These are phyloP conservation scores for Athripsodes cinereus DNA, from an alignment of 2,888 invertebrate genomes.

Conservation along the genomic window DNA sequence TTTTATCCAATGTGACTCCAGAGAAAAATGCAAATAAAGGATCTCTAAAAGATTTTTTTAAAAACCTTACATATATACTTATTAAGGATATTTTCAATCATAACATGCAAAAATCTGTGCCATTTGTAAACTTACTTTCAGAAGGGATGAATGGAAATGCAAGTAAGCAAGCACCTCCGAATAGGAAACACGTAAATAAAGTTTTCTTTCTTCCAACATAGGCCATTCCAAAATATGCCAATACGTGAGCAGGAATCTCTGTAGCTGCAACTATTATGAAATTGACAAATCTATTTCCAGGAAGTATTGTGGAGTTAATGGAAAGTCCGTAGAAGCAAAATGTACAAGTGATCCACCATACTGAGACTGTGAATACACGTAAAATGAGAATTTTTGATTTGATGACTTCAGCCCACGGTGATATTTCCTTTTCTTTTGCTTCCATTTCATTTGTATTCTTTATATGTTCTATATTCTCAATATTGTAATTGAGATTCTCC, in stretches of 20 bases:
- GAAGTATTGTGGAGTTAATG: slow-evolving; percentile 67
- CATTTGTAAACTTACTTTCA: neutral
- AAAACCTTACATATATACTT: too few species aligned
- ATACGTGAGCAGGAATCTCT: slow-evolving; percentile 68
- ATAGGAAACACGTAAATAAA: slow-evolving; percentile 54
- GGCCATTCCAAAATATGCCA: slow-evolving; percentile 58
- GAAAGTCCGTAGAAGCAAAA: slow-evolving; percentile 78
- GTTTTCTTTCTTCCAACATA: slow-evolving; percentile 58
- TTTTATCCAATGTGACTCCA: too few species aligned
- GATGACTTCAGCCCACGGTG: slow-evolving; percentile 42
- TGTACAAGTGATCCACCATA: slow-evolving; percentile 74
- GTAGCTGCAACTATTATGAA: slow-evolving; percentile 61
- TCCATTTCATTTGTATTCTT: slow-evolving; percentile 30
- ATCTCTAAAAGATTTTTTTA: too few species aligned
- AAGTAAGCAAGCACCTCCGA: slow-evolving; percentile 58
- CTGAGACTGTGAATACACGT: slow-evolving; percentile 59
- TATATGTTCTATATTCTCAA: slow-evolving; percentile 30
- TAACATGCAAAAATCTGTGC: too few species aligned
- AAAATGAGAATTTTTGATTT: slow-evolving; percentile 50
- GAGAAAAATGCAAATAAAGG: too few species aligned
- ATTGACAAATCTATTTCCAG: slow-evolving; percentile 71
- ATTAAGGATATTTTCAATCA: too few species aligned
- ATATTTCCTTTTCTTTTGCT: slow-evolving; percentile 23
- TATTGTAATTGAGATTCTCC: slow-evolving; percentile 33
- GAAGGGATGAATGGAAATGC: slow-evolving; percentile 54